Evolutionary conservation across 1,140 invertebrate species (phyloP), one percentile per base, ranked within the genome.

Genomic region (Mactra quadrangularis): DNA sequence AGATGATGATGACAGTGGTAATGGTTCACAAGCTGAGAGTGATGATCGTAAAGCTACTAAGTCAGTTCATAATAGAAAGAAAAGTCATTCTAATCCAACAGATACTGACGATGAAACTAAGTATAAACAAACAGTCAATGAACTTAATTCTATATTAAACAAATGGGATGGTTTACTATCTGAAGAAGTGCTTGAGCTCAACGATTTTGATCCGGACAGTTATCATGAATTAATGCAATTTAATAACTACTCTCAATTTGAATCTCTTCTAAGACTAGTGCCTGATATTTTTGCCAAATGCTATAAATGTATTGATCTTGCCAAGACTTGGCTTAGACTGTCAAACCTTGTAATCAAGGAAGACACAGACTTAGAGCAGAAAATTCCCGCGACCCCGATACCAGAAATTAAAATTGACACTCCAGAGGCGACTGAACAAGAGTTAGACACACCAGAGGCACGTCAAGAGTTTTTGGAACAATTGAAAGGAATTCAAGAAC

Each of bases 231-330:
- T 90, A 3, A 60, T 84, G 50, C 83, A 85, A 53, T 84, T 87
- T 22, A 70, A 38, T 52, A 77, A 85, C 31, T 70, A 71, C 19
- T 62, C 71, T 0, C 47, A 62, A 29, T 86, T 86, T 71, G 85
- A 89, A 68, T 59, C 81, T 3, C 75, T 90, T 22, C 55, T 90
- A 7, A 41, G 89, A 19, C 76, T 89, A 7, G 55, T 89, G 17
- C 87, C 88, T 0, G 89, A 90, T 68, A 85, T 89, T 33, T 90
- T 90, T 82, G 84, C 85, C 31, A 89, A 89, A 82, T 89, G 82
- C 57, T 87, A 87, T 77, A 90, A 90, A 71, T 87, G 85, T 19
- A 71, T 90, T 19, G 87, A 89, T 52, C 85, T 90, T 62, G 85
- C 87, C 68, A 88, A 88, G 71, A 72, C 83, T 29, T 90, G 89